phyloP scores from a whole-genome alignment of 2,888 invertebrate genomes.

The Panopea generosa region DNA sequence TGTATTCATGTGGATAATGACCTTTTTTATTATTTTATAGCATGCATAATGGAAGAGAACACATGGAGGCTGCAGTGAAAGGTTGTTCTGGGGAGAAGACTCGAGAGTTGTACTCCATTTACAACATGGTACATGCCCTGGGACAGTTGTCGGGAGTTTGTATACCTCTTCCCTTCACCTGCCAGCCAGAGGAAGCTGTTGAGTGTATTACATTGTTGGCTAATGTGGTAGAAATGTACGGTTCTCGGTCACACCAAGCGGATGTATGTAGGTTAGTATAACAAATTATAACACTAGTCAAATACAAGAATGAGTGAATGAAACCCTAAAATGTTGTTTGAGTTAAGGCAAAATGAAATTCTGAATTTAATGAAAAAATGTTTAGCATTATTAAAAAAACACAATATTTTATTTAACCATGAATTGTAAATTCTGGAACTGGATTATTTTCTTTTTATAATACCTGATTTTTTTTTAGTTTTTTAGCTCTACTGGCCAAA shows the following conservation, averaged over 20 bases:
- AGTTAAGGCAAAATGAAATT: no score
- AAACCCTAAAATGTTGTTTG: no score
- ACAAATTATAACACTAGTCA: no score
- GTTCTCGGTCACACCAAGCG: background rate
- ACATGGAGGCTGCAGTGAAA: constrained; percentile 2
- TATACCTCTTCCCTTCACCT: constrained; percentile 24
- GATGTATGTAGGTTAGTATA: constrained; percentile 35
- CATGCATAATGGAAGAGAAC: constrained; percentile 5
- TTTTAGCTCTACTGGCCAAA: no score
- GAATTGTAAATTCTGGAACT: no score
- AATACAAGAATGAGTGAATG: no score
- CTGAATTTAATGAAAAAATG: no score
- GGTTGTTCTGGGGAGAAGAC: constrained; percentile 10
- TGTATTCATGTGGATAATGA: no score
- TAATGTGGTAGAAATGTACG: constrained; percentile 1
- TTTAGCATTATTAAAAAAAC: no score
- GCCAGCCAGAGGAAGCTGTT: constrained; percentile 36
- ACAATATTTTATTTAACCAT: no score
- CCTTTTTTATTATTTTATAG: constrained; percentile 1
- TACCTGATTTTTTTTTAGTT: no score
- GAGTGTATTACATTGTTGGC: constrained; percentile 33
- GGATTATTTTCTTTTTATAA: no score
- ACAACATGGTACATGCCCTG: constrained; percentile 21
- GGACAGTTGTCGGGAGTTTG: constrained; percentile 38
- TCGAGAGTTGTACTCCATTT: background rate